Base-by-base conservation (phyloP, 2,113 vertebrate genomes). In the Myxocyprinus asiaticus region DNA sequence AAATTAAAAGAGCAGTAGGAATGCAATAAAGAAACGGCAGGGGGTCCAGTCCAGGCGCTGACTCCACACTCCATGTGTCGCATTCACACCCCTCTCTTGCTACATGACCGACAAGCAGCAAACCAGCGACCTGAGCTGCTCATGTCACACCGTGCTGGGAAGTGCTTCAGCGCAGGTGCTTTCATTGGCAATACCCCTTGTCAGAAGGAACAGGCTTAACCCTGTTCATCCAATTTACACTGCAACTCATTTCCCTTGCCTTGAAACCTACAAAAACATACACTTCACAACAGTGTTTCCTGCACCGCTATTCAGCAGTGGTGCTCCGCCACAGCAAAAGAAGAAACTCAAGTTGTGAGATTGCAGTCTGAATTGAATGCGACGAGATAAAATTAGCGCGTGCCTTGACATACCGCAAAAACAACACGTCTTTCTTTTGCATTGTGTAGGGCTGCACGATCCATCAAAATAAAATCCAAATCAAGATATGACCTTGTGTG, bases 1-100 rank as follows among this genome's bases (percentile, higher is more conserved):
- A 89, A 89, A 91, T 91, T 82, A 89, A 91, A 90, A 44, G 79
- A 86, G 85, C 87, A 83, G 69, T 72, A 89, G 85, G 87, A 87
- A 89, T 88, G 88, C 69, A 88, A 90, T 91, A 91, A 90, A 83
- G 12, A 76, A 69, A 75, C 79, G 81, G 77, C 79, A 78, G 84
- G 76, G 82, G 53, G 64, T 67, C 17, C 42, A 55, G 59, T 9
- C 44, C 8, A 51, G 59, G 59, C 8, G 45, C 59, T 51, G 72
- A 51, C 45, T 75, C 22, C 6, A 75, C 72, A 76, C 48, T 68
- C 73, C 62, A 65, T 0, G 22, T 12, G 73, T 68, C 50, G 12
- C 63, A 67, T 76, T 81, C 70, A 76, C 80, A 84, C 78, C 42
- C 62, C 70, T 76, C 48, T 61, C 72, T 75, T 77, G 64, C 66